Evolutionary conservation across 2,113 vertebrate genomes (phyloP).

Genomic region (Cariama cristata): DNA sequence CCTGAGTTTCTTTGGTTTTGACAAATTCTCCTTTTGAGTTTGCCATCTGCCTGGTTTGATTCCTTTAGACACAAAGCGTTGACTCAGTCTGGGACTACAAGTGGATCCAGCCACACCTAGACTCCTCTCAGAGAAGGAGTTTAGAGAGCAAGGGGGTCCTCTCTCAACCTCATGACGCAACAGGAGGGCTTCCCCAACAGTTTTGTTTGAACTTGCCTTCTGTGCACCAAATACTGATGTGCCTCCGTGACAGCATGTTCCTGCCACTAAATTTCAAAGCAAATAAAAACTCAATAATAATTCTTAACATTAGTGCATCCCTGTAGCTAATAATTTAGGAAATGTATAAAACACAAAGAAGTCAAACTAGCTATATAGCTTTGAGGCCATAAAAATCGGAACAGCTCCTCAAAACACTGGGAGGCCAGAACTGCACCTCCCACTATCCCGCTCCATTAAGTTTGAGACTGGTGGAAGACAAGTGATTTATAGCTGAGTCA

Average conservation of each 20-base stretch:
- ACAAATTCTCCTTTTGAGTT: too few relatives aligned
- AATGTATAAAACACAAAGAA: background rate
- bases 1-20: too few relatives aligned
- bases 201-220: too few relatives aligned
- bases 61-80: too few relatives aligned
- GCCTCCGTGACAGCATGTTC: background rate
- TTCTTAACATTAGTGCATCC: fast-evolving
- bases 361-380: background rate
- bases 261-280: background rate
- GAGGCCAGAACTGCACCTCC: background rate
- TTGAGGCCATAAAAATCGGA: background rate
- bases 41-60: too few relatives aligned
- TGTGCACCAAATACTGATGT: too few relatives aligned
- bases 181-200: too few relatives aligned
- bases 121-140: too few relatives aligned
- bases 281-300: background rate
- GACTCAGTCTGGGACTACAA: too few relatives aligned
- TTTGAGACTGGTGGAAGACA: background rate
- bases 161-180: too few relatives aligned
- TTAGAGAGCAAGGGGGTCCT: too few relatives aligned
- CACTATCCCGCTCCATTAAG: background rate
- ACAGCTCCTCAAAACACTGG: background rate
- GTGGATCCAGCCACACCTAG: too few relatives aligned
- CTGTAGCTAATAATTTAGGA: background rate
- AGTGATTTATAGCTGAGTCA: background rate